Conservation (phyloP, 2,113 vertebrate genomes). For the Empidonax alnorum region DNA sequence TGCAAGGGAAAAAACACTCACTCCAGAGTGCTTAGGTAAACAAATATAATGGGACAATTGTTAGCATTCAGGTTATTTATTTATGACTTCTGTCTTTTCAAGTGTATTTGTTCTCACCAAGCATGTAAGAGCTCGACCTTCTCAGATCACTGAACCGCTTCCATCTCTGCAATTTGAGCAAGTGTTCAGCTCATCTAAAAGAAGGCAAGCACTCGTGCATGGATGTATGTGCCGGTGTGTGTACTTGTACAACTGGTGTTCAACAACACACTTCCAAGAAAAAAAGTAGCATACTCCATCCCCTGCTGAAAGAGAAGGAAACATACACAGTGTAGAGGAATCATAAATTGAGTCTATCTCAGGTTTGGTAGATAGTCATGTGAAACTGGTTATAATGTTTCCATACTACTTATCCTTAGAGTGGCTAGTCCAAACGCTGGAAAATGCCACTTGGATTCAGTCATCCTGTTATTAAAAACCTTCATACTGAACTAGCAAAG, state of each 20-base stretch:
- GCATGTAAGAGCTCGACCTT: fast-evolving
- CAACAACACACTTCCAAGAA: neutral
- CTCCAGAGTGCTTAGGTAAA: fast-evolving
- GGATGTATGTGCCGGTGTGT: neutral
- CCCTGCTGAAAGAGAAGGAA: neutral
- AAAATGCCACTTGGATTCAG: neutral
- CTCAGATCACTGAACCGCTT: neutral
- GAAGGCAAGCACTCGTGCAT: neutral
- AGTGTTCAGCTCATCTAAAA: neutral
- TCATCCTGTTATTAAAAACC: neutral
- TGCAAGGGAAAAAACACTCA: neutral
- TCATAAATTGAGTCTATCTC: neutral
- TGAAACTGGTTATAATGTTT: neutral
- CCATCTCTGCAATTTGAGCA: neutral
- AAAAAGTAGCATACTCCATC: neutral
- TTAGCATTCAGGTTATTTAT: neutral
- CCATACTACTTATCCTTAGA: neutral
- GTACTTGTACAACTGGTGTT: neutral
- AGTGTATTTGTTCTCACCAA: neutral
- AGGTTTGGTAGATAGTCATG: neutral
- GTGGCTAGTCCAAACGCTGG: neutral
- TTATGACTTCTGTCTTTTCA: neutral
- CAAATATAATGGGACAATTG: neutral
- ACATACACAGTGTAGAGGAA: neutral
- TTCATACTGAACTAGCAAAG: neutral